These are phyloP conservation scores for Mirza zaza DNA, from an alignment of 2,113 vertebrate species.

Conservation along the genomic window DNA sequence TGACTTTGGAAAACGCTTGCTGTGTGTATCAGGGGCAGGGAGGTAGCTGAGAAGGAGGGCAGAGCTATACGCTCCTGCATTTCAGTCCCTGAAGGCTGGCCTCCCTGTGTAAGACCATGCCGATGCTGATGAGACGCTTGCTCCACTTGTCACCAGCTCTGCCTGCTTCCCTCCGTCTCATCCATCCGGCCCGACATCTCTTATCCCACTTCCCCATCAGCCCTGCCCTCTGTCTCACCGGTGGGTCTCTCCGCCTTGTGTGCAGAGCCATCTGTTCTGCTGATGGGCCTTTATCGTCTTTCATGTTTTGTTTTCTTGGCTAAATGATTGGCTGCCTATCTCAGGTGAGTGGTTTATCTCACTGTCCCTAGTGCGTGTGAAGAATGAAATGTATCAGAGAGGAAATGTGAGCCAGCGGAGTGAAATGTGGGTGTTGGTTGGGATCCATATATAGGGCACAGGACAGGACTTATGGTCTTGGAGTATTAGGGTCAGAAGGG, in stretches of 20 bases:
- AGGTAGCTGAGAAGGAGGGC: not conserved
- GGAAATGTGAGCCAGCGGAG: not conserved
- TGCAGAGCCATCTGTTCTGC: constrained; percentile 23
- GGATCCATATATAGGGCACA: not conserved
- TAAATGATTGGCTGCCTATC: constrained; percentile 52
- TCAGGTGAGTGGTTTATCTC: constrained; percentile 56
- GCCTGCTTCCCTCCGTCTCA: not conserved
- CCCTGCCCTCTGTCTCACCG: constrained; percentile 40
- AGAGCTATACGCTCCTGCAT: not conserved
- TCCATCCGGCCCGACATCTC: not conserved
- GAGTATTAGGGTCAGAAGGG: not conserved
- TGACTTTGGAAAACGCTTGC: not conserved
- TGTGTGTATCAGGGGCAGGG: not conserved
- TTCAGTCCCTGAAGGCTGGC: not conserved
- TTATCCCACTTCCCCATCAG: not conserved
- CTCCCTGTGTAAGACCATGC: not conserved
- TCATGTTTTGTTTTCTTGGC: constrained; percentile 46
- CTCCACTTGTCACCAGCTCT: not conserved
- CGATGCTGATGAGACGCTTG: not conserved
- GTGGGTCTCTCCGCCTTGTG: not conserved
- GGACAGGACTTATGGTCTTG: not conserved
- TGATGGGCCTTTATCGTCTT: constrained; percentile 41
- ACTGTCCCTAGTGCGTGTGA: not conserved
- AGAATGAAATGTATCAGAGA: not conserved
- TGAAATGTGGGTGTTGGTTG: not conserved